These are phyloP conservation scores for Synergus gifuensis DNA, from an alignment of 2,888 invertebrate genomes.

Conservation along the genomic window DNA sequence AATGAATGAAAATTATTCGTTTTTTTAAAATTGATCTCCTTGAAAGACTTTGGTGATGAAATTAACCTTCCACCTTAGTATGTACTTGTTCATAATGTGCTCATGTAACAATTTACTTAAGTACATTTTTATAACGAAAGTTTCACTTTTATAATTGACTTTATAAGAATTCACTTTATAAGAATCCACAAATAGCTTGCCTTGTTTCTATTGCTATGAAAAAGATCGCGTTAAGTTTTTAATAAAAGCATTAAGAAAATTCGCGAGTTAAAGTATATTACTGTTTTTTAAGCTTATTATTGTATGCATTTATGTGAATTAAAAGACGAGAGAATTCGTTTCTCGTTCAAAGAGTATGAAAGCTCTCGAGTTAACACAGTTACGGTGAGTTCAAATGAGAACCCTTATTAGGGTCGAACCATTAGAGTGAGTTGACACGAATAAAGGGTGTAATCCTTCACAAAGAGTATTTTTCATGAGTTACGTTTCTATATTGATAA, in stretches of 20 bases:
- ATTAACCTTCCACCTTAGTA: background rate
- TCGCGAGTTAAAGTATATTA: background rate
- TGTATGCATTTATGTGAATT: conserved; percentile 16
- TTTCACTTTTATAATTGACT: background rate
- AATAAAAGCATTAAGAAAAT: background rate
- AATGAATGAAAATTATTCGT: background rate
- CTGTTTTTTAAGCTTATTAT: background rate
- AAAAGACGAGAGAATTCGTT: background rate
- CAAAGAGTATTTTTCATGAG: background rate
- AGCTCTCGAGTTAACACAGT: conserved; percentile 9
- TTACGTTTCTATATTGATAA: background rate
- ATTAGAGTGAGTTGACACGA: conserved; percentile 24
- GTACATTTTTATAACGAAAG: background rate
- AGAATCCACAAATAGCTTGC: background rate
- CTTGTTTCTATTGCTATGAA: background rate
- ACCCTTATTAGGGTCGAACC: conserved; percentile 22
- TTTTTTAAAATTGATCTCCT: too few species aligned
- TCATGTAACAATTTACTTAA: background rate
- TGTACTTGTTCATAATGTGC: background rate
- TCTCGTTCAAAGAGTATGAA: background rate
- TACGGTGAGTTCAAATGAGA: conserved; percentile 25
- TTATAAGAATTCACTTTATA: background rate
- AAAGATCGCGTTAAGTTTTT: background rate
- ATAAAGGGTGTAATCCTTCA: conserved; percentile 24
- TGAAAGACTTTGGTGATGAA: too few species aligned